Evolutionary conservation across 2,888 invertebrate species (phyloP), one percentile per base, ranked within the genome.

Genomic region (Schizotus pectinicornis): DNA sequence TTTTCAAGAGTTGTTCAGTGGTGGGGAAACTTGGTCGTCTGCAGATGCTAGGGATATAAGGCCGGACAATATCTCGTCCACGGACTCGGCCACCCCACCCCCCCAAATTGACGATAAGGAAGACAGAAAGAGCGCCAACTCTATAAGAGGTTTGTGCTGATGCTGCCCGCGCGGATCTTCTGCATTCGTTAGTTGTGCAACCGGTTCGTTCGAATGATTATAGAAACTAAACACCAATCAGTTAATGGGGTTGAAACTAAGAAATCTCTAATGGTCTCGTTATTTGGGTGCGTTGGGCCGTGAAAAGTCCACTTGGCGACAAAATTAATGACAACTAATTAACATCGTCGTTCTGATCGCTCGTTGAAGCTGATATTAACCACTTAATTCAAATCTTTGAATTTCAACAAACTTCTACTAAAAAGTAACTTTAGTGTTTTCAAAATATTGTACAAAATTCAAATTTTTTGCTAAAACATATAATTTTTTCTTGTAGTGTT

Each of bases 101-200:
- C 70, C 47, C 47, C 70, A 67, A 32, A 63, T 68, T 43, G 76
- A 74, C 49, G 74, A 74, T 33, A 74, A 73, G 56, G 83, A 85
- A 77, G 85, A 85, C 67, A 82, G 84, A 75, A 86, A 85, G 75
- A 84, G 82, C 59, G 85, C 85, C 51, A 88, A 87, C 75, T 87
- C 87, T 47, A 88, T 88, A 65, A 80, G 87, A 87, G 88, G 88
- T 88, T 83, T 46, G 67, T 65, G 53, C 35, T 47, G 36, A 14
- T 1, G 12, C 6, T 56, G 7, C 33, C 46, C 5, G 22, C 5
- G 22, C 5, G 5, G 2, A 22, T 22, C 22, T 9, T 6, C 11
- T 33, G 41, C 3, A 9, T 8, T 39, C 22, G 12, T 31, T 22
- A n/a, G n/a, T n/a, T n/a, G n/a, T 22, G 3, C 5, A 22, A 22